Evolutionary conservation across 2,113 vertebrate genomes (phyloP).

Genomic region (Chionis minor): DNA sequence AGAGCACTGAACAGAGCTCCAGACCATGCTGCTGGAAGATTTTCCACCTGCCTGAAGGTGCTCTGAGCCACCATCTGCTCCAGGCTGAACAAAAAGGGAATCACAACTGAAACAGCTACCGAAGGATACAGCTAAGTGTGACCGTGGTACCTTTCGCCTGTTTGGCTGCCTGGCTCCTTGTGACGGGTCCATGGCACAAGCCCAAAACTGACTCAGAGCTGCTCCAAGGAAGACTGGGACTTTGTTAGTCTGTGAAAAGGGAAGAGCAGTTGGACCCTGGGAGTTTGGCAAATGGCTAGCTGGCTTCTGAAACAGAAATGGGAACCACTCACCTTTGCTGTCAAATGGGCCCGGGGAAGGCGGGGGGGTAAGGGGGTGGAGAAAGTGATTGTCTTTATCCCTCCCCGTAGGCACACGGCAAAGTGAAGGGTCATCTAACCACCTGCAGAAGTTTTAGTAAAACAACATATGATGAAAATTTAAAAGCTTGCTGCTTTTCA

Average conservation of each 20-base stretch:
- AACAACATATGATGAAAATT: background rate
- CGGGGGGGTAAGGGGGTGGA: background rate
- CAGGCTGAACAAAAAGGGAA: background rate
- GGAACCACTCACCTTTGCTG: background rate
- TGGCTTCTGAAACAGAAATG: background rate
- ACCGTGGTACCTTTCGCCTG: background rate
- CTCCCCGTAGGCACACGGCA: fast-evolving
- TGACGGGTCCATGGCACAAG: background rate
- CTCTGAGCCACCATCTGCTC: background rate
- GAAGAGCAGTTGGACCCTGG: background rate
- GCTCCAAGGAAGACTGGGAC: background rate
- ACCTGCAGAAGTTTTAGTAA: background rate
- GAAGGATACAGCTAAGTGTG: background rate
- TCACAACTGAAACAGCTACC: background rate
- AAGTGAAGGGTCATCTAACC: background rate
- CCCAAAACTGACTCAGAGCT: conserved; percentile 11
- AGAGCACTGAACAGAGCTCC: background rate
- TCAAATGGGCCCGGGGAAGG: fast-evolving
- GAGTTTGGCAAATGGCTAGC: background rate
- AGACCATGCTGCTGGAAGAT: background rate
- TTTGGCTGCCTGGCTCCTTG: conserved; percentile 16
- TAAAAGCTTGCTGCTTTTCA: background rate
- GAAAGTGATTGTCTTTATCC: background rate
- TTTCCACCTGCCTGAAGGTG: background rate
- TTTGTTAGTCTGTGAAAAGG: background rate